Evolutionary conservation across 2,797 vertebrate species (phyloP).

Genomic region (Rachycentron canadum): DNA sequence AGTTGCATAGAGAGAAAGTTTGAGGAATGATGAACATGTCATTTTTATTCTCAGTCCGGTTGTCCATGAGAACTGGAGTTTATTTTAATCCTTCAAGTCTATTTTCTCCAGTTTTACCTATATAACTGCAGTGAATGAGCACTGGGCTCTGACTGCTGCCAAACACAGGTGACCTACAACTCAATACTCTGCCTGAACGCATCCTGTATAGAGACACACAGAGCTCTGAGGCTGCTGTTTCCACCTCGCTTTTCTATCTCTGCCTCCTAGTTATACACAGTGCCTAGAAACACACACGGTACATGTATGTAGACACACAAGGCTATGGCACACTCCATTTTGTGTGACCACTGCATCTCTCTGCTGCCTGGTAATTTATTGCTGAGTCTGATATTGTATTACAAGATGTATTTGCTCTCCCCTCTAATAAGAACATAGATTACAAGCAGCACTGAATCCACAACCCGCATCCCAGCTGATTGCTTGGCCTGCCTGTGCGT

Average conservation of each 20-base stretch:
- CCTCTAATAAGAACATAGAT: conserved; percentile 80
- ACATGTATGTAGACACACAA: conserved; percentile 24
- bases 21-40: background rate
- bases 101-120: background rate
- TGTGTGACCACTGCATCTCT: conserved; percentile 35
- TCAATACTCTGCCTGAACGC: background rate
- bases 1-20: background rate
- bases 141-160: background rate
- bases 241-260: background rate
- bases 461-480: conserved; percentile 56
- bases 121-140: background rate
- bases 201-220: background rate
- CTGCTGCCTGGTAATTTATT: conserved; percentile 61
- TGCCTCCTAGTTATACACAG: background rate
- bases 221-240: background rate
- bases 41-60: background rate
- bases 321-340: conserved; percentile 5
- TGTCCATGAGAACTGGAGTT: background rate
- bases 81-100: background rate
- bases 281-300: background rate
- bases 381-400: conserved; percentile 71
- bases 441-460: conserved; percentile 67
- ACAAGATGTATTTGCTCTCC: conserved; percentile 75
- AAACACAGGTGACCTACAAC: background rate
- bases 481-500: conserved; percentile 54